Percentiles rank a stretch among this genome's conserved stretches.
Evolutionary conservation across 2,888 invertebrate genomes (phyloP).

Genomic region (Dryobotodes eremita): DNA sequence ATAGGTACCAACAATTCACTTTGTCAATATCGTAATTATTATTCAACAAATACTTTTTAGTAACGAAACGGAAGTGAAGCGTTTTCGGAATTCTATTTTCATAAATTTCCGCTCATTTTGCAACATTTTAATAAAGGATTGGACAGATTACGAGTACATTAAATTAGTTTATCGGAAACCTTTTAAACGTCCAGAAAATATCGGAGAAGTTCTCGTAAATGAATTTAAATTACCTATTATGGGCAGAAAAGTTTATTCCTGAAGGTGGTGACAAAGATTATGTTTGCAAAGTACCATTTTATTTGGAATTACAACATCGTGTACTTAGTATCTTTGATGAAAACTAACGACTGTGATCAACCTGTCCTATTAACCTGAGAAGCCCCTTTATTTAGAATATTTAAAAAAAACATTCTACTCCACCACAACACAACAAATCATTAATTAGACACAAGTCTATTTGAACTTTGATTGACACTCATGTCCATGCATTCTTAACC

Average conservation of each 20-base stretch:
- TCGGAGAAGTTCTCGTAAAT: neutral
- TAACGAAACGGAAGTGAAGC: neutral
- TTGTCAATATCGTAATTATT: neutral
- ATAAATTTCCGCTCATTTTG: neutral
- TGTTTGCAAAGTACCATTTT: slow-evolving; percentile 15
- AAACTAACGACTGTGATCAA: neutral
- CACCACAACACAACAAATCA: too few relatives aligned
- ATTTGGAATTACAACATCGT: neutral
- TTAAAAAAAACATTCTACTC: too few relatives aligned
- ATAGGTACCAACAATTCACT: neutral
- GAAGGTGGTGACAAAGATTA: neutral
- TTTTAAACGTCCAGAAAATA: neutral
- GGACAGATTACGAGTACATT: neutral
- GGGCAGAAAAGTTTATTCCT: neutral
- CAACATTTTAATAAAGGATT: neutral
- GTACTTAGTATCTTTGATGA: neutral
- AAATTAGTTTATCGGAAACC: slow-evolving; percentile 8
- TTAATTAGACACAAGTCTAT: slow-evolving; percentile 27
- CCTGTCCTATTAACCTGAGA: neutral
- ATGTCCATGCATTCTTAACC: slow-evolving; percentile 36
- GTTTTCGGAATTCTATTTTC: slow-evolving; percentile 4
- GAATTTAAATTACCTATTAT: slow-evolving; percentile 5
- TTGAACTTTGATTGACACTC: slow-evolving; percentile 32
- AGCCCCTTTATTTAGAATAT: neutral
- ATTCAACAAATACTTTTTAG: neutral